Evolutionary conservation across 2,888 invertebrate species (phyloP).

Genomic region (Oscheius myriophilus): DNA sequence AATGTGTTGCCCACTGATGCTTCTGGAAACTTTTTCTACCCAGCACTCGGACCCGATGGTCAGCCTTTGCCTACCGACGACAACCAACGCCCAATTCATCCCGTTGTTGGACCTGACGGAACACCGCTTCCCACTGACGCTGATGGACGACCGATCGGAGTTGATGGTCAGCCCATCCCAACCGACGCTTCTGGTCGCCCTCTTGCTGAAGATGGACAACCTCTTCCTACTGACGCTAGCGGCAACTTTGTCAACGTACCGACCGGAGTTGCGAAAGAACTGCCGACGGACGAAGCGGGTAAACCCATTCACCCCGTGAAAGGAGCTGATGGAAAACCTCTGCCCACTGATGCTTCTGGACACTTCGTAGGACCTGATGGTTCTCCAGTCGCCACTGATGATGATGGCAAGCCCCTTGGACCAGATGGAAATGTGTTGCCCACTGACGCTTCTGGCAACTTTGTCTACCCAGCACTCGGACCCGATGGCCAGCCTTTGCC

Average conservation of each 20-base stretch:
- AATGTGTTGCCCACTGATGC: constrained; percentile 51
- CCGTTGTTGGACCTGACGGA: constrained; percentile 55
- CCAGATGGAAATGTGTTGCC: constrained; percentile 44
- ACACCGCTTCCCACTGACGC: constrained; percentile 48
- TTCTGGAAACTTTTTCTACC: constrained; percentile 61
- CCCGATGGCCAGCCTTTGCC: no score
- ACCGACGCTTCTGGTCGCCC: constrained; percentile 42
- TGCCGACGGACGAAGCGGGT: no score
- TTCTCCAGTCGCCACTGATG: constrained; percentile 37
- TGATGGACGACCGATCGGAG: constrained; percentile 45
- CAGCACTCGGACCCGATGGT: constrained; percentile 52
- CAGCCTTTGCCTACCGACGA: constrained; percentile 48
- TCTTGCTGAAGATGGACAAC: constrained; percentile 46
- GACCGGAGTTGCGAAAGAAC: no score
- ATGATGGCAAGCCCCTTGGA: constrained; percentile 48
- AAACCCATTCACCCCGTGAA: constrained; percentile 36
- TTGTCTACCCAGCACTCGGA: constrained; percentile 39
- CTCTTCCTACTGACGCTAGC: constrained; percentile 43
- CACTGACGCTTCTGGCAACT: constrained; percentile 45
- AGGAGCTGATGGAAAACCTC: constrained; percentile 42
- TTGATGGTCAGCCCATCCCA: constrained; percentile 34
- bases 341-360: constrained; percentile 41
- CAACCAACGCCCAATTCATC: constrained; percentile 42
- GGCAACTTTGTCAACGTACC: no score
- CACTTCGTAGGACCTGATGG: constrained; percentile 48